These are phyloP conservation scores for Lanistes nyassanus DNA, from an alignment of 1,140 invertebrate species.

Conservation along the genomic window DNA sequence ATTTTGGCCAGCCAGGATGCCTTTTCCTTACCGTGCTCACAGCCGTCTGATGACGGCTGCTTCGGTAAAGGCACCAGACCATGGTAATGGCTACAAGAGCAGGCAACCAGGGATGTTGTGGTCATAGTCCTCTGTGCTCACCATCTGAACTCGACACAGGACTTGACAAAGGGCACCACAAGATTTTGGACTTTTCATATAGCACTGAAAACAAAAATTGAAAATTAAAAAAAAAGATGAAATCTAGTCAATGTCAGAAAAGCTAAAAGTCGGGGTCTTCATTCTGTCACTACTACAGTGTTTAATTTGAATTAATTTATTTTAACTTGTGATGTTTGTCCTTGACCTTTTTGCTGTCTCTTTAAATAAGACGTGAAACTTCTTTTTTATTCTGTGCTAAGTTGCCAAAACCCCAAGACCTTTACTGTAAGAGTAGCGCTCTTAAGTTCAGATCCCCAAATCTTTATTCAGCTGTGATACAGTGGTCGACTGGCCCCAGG, in stretches of 20 bases:
- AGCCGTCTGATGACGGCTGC: neutral
- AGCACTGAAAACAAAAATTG: neutral
- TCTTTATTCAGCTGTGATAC: neutral
- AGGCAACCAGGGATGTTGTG: neutral
- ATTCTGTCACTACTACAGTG: no score
- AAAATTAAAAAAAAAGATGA: neutral
- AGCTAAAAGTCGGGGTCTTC: neutral
- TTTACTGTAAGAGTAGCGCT: neutral
- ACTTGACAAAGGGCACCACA: neutral
- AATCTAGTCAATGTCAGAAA: neutral
- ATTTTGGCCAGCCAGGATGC: neutral
- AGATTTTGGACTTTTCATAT: no score
- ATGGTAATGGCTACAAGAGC: conserved; percentile 1
- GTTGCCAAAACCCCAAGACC: neutral
- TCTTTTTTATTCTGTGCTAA: neutral
- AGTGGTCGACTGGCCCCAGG: no score
- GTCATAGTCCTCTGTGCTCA: conserved; percentile 17
- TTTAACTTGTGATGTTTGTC: neutral
- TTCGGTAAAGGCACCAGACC: neutral
- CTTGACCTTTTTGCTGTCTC: neutral
- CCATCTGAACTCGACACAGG: neutral
- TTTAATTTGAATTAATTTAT: neutral
- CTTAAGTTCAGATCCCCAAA: neutral
- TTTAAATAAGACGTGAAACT: neutral
- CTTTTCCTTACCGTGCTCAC: conserved; percentile 3